Evolutionary conservation across 2,113 vertebrate genomes (phyloP).

Genomic region (Ammodytes marinus): DNA sequence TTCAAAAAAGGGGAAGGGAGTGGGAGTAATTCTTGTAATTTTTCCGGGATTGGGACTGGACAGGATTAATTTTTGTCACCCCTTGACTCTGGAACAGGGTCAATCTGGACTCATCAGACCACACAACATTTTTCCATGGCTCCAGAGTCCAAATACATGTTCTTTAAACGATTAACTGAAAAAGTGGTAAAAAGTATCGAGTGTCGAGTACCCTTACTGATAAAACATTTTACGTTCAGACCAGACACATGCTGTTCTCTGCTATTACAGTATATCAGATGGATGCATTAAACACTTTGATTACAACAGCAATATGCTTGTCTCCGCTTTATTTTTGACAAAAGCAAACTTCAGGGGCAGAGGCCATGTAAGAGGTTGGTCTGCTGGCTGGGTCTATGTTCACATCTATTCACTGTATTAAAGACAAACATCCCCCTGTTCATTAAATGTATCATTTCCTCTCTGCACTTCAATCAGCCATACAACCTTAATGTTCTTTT

Average conservation of each 20-base stretch:
- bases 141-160: too few species aligned
- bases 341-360: conserved; percentile 38
- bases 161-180: too few species aligned
- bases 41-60: too few species aligned
- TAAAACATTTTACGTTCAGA: conserved; percentile 1
- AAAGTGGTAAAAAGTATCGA: background rate
- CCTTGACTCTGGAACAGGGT: too few species aligned
- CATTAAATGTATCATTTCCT: conserved; percentile 23
- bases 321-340: conserved; percentile 26
- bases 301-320: background rate
- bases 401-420: conserved; percentile 44
- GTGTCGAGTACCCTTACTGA: background rate
- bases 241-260: background rate
- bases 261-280: background rate
- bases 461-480: conserved; percentile 21
- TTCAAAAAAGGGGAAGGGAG: too few species aligned
- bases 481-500: conserved; percentile 25
- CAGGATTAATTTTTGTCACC: too few species aligned
- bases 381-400: conserved; percentile 29
- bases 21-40: too few species aligned
- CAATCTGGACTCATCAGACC: too few species aligned
- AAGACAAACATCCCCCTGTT: conserved; percentile 9
- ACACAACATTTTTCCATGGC: too few species aligned
- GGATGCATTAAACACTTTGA: conserved; percentile 1
- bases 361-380: conserved; percentile 15